Base-by-base conservation (phyloP, 2,797 vertebrate species). In the Lutjanus campechanus region DNA sequence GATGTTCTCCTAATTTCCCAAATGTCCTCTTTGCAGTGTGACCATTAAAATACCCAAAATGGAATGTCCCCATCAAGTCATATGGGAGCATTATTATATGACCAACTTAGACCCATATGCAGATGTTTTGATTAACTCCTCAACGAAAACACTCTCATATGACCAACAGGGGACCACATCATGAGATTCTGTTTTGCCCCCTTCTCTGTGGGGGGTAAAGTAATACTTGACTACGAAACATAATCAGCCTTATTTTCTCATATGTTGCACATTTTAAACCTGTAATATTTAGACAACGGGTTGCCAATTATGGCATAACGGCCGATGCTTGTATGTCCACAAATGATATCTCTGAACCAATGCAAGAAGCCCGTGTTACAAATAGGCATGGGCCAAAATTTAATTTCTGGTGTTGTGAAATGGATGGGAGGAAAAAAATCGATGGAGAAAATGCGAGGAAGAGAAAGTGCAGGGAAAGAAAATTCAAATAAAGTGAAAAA, bases 401-500 rank as follows among this genome's bases (percentile, higher is more conserved):
- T 56, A 62, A 87, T 90, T 88, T 81, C 73, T 53, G 76, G 25
- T 64, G 64, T 73, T 83, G 78, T 67, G 44, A 77, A 88, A 91
- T 54, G 65, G 79, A 88, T 81, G 55, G 68, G 46, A 74, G 54
- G 58, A 15, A 44, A 50, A 58, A 55, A 78, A 73, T 69, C 58
- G 2, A 85, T 77, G n/a, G 19, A 56, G 62, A 79, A 88, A 83
- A 80, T 78, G 82, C 60, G 72, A 79, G 63, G 71, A 73, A 78
- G 69, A 81, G 65, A 84, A 71, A 90, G 85, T 82, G 61, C 82
- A 69, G 56, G 54, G 56, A 82, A 65, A 87, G 84, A 95, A 94
- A 96, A 96, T 95, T 96, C 95, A 96, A 96, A 96, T 96, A 96
- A 96, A 96, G 94, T 93, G 88, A 92, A 96, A 96, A 92, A 97